Conservation (phyloP, 2,113 vertebrate species). For the Sylvia atricapilla region DNA sequence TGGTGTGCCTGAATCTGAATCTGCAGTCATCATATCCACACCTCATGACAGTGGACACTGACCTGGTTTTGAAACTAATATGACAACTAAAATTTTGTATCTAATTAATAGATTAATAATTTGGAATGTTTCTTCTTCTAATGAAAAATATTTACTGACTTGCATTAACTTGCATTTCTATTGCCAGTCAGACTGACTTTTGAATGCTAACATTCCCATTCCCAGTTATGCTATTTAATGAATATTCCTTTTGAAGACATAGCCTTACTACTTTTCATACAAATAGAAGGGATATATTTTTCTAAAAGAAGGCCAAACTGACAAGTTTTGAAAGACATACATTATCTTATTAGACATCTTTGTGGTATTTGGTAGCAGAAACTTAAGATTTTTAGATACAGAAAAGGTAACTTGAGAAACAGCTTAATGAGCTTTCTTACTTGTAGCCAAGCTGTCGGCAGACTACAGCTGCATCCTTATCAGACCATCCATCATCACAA, state of each 20-base stretch:
- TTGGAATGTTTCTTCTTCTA: not conserved
- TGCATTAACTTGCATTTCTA: not conserved
- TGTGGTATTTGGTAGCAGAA: not conserved
- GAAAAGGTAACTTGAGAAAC: not conserved
- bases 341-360: not conserved
- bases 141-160: not conserved
- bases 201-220: not conserved
- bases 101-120: not conserved
- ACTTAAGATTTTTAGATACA: not conserved
- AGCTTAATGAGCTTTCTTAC: conserved; percentile 71
- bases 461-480: conserved; percentile 89
- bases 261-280: not conserved
- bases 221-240: not conserved
- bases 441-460: conserved; percentile 93
- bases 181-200: not conserved
- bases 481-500: conserved; percentile 97
- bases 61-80: not conserved
- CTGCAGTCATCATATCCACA: not conserved
- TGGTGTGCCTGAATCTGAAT: not conserved
- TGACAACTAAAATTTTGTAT: not conserved
- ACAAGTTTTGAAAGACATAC: not conserved
- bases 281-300: not conserved
- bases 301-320: not conserved
- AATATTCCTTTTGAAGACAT: not conserved
- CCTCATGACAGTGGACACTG: not conserved